Conservation (phyloP, 2,888 invertebrate species). For the Sinotaia quadrata region DNA sequence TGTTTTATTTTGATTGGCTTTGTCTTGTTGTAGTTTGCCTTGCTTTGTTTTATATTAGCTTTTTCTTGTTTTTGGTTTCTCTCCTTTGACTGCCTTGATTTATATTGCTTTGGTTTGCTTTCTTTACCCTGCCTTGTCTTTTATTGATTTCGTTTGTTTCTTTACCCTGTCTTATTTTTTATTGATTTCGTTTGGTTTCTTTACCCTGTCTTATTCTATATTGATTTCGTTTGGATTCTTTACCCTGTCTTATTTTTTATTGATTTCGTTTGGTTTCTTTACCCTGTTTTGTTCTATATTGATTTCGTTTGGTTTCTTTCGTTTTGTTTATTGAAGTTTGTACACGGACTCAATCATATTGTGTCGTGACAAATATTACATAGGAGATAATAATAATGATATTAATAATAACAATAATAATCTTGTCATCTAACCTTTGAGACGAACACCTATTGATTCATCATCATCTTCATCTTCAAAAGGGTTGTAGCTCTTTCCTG, state of each 20-base stretch:
- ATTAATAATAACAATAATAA: too few species aligned
- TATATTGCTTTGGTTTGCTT: background rate
- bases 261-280: background rate
- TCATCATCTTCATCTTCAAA: slow-evolving; percentile 1
- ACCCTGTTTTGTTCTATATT: background rate
- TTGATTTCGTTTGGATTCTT: background rate
- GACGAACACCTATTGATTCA: background rate
- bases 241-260: background rate
- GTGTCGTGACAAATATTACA: too few species aligned
- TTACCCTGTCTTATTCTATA: background rate
- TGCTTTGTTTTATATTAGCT: background rate
- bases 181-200: background rate
- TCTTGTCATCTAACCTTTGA: slow-evolving; percentile 19
- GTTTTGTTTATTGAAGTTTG: too few species aligned
- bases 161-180: background rate
- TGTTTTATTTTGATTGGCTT: too few species aligned
- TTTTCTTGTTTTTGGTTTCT: background rate
- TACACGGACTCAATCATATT: too few species aligned
- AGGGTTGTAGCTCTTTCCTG: slow-evolving; percentile 15
- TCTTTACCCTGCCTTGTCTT: background rate
- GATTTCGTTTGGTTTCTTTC: background rate
- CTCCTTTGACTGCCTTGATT: background rate
- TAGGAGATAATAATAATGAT: too few species aligned
- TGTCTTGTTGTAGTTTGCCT: background rate
- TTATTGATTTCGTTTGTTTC: background rate